Conservation (phyloP, 2,888 invertebrate genomes). For the Augiades crinisus region DNA sequence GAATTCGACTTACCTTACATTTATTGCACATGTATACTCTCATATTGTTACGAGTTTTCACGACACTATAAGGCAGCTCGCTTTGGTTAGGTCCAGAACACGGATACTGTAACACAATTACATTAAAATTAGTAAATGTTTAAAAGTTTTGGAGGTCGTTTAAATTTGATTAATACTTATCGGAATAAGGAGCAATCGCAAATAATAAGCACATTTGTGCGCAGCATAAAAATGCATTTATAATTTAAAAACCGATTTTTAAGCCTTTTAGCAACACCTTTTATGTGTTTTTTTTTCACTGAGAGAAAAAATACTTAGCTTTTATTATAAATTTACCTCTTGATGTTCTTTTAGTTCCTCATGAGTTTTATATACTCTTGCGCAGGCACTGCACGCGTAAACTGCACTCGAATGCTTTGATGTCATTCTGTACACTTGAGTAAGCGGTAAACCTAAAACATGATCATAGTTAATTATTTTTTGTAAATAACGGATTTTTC, state of each 20-base stretch:
- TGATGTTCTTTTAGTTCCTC: constrained; percentile 51
- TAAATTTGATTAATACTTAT: too few species aligned
- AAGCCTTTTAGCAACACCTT: too few species aligned
- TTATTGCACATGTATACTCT: constrained; percentile 53
- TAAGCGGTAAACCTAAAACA: constrained; percentile 50
- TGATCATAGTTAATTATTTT: background rate
- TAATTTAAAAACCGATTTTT: too few species aligned
- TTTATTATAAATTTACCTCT: constrained; percentile 42
- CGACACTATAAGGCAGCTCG: constrained; percentile 37
- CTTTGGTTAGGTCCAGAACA: background rate
- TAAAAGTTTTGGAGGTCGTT: too few species aligned
- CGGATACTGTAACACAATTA: background rate
- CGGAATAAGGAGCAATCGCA: too few species aligned
- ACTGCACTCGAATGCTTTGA: constrained; percentile 35
- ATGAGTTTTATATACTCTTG: constrained; percentile 51
- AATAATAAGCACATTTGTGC: too few species aligned
- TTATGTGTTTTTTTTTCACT: too few species aligned
- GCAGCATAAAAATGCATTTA: too few species aligned
- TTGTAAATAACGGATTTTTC: too few species aligned
- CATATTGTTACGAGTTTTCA: constrained; percentile 41
- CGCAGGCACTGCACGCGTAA: constrained; percentile 62
- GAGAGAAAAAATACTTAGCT: too few species aligned
- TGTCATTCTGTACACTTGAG: constrained; percentile 33
- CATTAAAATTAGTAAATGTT: too few species aligned
- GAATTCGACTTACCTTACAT: constrained; percentile 58